Evolutionary conservation across 2,797 vertebrate species (phyloP).

Genomic region (Acropternis orthonyx): DNA sequence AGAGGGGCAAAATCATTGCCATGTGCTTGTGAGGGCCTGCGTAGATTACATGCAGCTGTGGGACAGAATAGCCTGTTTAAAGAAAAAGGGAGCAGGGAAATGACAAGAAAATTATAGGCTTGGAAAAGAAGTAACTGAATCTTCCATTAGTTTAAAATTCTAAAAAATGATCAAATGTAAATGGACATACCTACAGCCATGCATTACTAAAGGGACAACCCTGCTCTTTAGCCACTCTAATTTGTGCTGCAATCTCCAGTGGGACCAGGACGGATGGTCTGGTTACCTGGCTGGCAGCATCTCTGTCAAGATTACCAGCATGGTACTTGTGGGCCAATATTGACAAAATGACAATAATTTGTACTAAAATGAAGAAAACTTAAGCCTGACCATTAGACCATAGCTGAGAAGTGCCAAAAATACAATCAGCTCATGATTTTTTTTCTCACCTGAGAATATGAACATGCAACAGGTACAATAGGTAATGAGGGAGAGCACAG

Average conservation of each 20-base stretch:
- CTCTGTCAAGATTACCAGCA: background rate
- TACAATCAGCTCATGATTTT: background rate
- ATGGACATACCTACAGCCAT: background rate
- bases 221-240: background rate
- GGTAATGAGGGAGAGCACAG: background rate
- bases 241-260: background rate
- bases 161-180: background rate
- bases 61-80: background rate
- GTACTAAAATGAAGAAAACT: background rate
- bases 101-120: background rate
- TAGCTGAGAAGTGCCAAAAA: background rate
- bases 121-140: background rate
- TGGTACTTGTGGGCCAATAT: rapidly evolving
- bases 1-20: background rate
- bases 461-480: background rate
- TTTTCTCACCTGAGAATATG: background rate
- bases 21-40: background rate
- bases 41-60: background rate
- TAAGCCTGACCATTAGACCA: background rate
- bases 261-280: background rate
- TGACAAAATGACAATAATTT: background rate
- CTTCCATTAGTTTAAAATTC: background rate
- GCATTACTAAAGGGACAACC: background rate
- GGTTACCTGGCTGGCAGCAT: background rate
- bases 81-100: background rate